These are phyloP conservation scores for Pseudoips prasinana DNA, from an alignment of 2,888 invertebrate species.

Conservation along the genomic window DNA sequence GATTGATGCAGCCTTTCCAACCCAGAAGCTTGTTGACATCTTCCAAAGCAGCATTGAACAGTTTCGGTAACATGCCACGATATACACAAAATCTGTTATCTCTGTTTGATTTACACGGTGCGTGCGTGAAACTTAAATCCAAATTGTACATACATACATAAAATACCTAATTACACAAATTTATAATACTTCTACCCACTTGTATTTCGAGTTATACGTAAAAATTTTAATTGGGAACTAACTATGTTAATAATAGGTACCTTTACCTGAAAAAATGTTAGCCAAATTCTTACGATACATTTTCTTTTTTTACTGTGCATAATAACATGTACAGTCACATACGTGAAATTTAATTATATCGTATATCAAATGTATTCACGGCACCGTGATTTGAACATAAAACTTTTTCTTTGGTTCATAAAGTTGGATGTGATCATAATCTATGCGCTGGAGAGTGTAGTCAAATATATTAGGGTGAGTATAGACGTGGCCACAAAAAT, in stretches of 20 bases:
- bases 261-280: conserved; percentile 32
- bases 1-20: no score
- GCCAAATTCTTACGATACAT: conserved; percentile 33
- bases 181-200: conserved; percentile 28
- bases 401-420: conserved; percentile 45
- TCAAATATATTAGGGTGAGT: conserved; percentile 20
- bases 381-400: conserved; percentile 39
- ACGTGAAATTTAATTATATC: conserved; percentile 46
- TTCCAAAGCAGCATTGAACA: no score
- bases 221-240: conserved; percentile 37
- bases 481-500: conserved; percentile 12
- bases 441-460: conserved; percentile 22
- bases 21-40: no score
- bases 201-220: conserved; percentile 23
- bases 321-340: conserved; percentile 40
- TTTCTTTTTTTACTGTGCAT: conserved; percentile 32
- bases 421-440: conserved; percentile 43
- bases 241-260: conserved; percentile 37
- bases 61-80: no score
- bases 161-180: conserved; percentile 32
- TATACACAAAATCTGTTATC: no score
- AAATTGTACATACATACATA: conserved; percentile 29
- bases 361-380: conserved; percentile 51
- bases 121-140: no score
- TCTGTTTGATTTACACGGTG: no score